Percentiles rank a stretch among this genome's conserved stretches.
phyloP scores from a whole-genome alignment of 2,113 vertebrate genomes.

The Mirza zaza region DNA sequence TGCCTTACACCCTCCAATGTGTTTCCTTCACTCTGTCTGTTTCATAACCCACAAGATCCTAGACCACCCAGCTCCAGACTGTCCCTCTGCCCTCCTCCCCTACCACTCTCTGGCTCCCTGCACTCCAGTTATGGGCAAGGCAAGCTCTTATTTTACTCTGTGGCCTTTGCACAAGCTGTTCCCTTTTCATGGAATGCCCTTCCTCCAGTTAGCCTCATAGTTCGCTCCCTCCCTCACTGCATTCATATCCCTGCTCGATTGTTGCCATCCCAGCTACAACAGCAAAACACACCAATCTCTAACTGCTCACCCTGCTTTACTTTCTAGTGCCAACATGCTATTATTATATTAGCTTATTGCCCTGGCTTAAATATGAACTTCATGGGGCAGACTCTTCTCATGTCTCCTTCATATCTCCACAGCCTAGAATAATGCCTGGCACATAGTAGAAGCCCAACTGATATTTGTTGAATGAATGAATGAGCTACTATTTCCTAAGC shows the following conservation, averaged over 20 bases:
- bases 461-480: neutral
- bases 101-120: neutral
- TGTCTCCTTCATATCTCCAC: neutral
- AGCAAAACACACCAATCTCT: neutral
- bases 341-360: neutral
- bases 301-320: neutral
- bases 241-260: neutral
- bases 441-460: neutral
- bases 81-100: neutral
- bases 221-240: neutral
- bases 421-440: neutral
- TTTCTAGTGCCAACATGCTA: neutral
- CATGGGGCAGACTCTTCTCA: neutral
- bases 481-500: neutral
- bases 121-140: neutral
- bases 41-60: neutral
- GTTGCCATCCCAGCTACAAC: neutral
- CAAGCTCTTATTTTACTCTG: neutral
- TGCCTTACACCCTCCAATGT: neutral
- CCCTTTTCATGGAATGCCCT: neutral
- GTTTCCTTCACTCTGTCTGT: neutral
- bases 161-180: neutral
- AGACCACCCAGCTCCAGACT: too few species aligned
- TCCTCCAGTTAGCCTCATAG: neutral
- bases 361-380: neutral